Percentiles rank a stretch among this genome's conserved stretches.
Evolutionary conservation across 2,888 invertebrate genomes (phyloP).

Genomic region (Trachelus stipa): DNA sequence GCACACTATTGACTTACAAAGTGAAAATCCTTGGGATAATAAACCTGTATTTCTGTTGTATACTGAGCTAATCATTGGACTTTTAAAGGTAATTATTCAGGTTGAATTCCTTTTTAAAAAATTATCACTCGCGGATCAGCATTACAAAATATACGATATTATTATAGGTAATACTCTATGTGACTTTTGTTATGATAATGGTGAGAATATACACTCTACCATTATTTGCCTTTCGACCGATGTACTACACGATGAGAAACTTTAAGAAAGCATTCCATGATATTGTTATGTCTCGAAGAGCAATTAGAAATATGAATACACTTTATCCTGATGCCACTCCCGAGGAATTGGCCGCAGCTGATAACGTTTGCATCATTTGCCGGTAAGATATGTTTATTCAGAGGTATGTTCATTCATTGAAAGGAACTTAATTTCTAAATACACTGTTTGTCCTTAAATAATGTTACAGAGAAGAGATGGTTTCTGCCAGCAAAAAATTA

Average conservation of each 20-base stretch:
- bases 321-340: slow-evolving; percentile 95
- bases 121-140: neutral
- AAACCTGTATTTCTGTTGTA: slow-evolving; percentile 98
- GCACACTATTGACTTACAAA: slow-evolving; percentile 89
- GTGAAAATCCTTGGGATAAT: slow-evolving; percentile 98
- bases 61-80: slow-evolving; percentile 94
- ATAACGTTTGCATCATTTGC: slow-evolving; percentile 99
- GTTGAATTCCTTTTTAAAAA: neutral
- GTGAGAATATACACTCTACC: slow-evolving; percentile 97
- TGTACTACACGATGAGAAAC: slow-evolving; percentile 98
- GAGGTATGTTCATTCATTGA: neutral
- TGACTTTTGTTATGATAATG: slow-evolving; percentile 95
- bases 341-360: slow-evolving; percentile 90
- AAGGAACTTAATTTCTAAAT: neutral
- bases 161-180: slow-evolving; percentile 80
- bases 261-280: slow-evolving; percentile 98
- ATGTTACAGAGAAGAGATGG: slow-evolving; percentile 73
- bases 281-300: slow-evolving; percentile 94
- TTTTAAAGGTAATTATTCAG: slow-evolving; percentile 72
- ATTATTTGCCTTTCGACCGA: slow-evolving; percentile 97
- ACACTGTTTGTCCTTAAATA: neutral
- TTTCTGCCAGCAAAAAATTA: slow-evolving; percentile 88
- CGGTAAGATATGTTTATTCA: slow-evolving; percentile 65
- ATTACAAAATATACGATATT: neutral
- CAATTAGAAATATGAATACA: slow-evolving; percentile 98